phyloP scores from a whole-genome alignment of 2,797 vertebrate genomes.

The Octomys mimax region DNA sequence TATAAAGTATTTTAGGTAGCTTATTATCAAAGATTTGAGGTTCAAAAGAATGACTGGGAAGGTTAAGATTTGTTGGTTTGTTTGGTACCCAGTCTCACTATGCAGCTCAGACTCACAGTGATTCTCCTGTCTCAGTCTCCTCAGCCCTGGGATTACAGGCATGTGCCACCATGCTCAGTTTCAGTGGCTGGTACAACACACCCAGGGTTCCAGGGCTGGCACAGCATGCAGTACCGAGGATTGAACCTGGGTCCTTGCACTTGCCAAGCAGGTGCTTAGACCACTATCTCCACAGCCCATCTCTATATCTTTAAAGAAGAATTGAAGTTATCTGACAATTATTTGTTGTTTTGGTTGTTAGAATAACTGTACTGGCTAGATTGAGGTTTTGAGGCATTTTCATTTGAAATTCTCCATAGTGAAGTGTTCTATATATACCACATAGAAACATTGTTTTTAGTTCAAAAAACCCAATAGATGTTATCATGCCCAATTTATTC shows the following conservation, averaged over 20 bases:
- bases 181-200: no score
- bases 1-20: background rate
- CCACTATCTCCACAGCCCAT: background rate
- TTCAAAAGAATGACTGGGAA: background rate
- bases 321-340: background rate
- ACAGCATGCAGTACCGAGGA: no score
- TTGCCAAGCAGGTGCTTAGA: no score
- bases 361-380: background rate
- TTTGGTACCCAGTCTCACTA: no score
- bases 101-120: no score
- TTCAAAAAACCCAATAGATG: background rate
- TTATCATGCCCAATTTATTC: background rate
- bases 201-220: no score
- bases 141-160: no score
- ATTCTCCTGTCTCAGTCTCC: no score
- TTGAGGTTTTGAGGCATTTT: constrained; percentile 11
- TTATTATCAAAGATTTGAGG: background rate
- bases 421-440: background rate
- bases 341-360: background rate
- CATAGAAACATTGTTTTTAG: background rate
- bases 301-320: background rate
- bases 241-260: no score
- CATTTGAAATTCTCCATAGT: background rate
- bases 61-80: background rate
- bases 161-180: no score